phyloP scores from a whole-genome alignment of 2,797 vertebrate genomes.

The Hylomyscus alleni region DNA sequence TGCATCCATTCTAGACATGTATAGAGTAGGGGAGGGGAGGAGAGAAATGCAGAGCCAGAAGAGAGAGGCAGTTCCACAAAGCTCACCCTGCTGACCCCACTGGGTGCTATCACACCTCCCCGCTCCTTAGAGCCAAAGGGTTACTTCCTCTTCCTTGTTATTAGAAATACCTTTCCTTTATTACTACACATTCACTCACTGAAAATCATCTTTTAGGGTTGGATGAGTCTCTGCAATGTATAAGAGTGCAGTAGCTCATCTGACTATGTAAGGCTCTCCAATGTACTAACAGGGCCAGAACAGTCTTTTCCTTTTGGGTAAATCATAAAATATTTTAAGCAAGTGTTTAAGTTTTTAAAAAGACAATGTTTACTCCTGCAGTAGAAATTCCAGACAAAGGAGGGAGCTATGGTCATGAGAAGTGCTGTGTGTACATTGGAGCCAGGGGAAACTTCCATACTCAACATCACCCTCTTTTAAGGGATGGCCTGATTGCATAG shows the following conservation, averaged over 20 bases:
- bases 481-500: not conserved
- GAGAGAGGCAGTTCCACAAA: not conserved
- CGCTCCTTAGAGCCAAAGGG: not conserved
- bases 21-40: not conserved
- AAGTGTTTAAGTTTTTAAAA: conserved; percentile 12
- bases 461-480: not conserved
- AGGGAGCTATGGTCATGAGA: not conserved
- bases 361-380: not conserved
- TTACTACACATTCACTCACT: not conserved
- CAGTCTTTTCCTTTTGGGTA: not conserved
- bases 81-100: fast-evolving
- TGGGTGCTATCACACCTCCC: fast-evolving
- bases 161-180: not conserved
- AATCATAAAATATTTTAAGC: not conserved
- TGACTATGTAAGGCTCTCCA: not conserved
- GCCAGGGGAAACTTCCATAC: not conserved
- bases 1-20: not conserved
- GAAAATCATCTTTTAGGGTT: not conserved
- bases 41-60: not conserved
- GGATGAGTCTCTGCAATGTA: fast-evolving
- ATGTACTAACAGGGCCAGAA: not conserved
- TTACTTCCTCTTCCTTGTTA: not conserved
- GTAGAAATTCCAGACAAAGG: conserved; percentile 16
- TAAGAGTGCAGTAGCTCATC: not conserved
- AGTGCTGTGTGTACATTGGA: not conserved